A percentile compares a stretch with the other conserved stretches of the same genome.
phyloP scores from a whole-genome alignment of 2,797 vertebrate genomes.

The Platyrinchus mystaceus region DNA sequence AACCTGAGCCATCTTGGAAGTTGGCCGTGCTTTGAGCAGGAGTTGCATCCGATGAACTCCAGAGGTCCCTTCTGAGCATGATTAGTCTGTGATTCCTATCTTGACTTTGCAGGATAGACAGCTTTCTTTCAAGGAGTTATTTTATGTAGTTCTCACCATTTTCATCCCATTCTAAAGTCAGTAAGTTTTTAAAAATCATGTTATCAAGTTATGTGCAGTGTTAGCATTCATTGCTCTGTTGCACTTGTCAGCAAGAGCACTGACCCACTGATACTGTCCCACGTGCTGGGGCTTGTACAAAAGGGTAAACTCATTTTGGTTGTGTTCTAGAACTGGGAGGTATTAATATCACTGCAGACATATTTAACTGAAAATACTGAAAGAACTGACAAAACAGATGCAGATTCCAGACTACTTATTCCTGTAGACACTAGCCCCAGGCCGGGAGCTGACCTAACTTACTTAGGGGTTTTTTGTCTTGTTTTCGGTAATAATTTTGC shows the following conservation, averaged over 20 bases:
- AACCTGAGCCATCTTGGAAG: background rate
- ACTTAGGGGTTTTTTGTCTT: background rate
- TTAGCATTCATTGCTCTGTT: background rate
- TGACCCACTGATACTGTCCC: background rate
- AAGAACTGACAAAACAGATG: background rate
- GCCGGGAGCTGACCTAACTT: background rate
- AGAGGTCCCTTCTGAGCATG: background rate
- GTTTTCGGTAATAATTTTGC: background rate
- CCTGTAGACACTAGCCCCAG: background rate
- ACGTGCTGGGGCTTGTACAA: background rate
- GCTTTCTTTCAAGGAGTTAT: background rate
- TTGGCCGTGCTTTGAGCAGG: background rate
- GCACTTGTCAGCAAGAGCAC: background rate
- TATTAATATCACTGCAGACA: background rate
- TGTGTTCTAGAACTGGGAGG: background rate
- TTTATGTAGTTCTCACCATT: background rate
- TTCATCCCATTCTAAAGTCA: background rate
- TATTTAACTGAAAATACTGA: background rate
- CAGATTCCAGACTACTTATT: background rate
- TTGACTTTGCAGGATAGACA: background rate
- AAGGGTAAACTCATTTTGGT: background rate
- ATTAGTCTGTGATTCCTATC: background rate
- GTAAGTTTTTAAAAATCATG: background rate
- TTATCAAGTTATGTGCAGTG: background rate
- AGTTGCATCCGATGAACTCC: background rate